Percentiles rank a stretch among this genome's conserved stretches.
Evolutionary conservation across 2,113 vertebrate species (phyloP).

Genomic region (Actinemys pallida): DNA sequence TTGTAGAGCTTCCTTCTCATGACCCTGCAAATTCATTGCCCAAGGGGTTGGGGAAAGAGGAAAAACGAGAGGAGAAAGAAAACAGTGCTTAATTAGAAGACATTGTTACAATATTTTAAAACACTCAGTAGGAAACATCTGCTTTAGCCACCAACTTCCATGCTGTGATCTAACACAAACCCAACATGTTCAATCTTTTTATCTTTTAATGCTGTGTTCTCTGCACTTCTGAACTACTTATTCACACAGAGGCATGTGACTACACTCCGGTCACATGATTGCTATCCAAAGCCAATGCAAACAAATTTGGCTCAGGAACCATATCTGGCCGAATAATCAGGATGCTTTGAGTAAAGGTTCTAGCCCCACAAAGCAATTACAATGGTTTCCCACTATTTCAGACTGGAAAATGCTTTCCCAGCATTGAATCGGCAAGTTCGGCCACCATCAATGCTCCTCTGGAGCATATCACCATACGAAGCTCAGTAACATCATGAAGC

Average conservation of each 20-base stretch:
- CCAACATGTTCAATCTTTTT: not conserved
- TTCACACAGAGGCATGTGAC: not conserved
- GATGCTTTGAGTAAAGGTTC: not conserved
- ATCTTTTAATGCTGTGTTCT: not conserved
- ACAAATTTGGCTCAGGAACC: not conserved
- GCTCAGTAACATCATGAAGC: not conserved
- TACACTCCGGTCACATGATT: not conserved
- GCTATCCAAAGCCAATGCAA: not conserved
- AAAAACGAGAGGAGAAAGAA: not conserved
- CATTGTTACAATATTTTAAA: not conserved
- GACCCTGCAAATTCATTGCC: constrained; percentile 82
- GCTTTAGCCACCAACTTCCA: not conserved
- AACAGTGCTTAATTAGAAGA: not conserved
- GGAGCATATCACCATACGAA: not conserved
- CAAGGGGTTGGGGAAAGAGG: not conserved
- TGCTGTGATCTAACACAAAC: not conserved
- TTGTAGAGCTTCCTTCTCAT: constrained; percentile 98
- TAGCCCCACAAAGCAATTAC: not conserved
- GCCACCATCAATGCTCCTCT: not conserved
- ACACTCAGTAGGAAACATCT: not conserved
- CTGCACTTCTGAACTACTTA: not conserved
- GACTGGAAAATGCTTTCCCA: not conserved
- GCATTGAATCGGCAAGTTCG: not conserved
- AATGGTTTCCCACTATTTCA: not conserved
- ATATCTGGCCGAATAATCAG: not conserved